A percentile compares a stretch with the other conserved stretches of the same genome.
These are phyloP conservation scores for Amphibalanus amphitrite DNA, from an alignment of 1,140 invertebrate species.

Conservation along the genomic window DNA sequence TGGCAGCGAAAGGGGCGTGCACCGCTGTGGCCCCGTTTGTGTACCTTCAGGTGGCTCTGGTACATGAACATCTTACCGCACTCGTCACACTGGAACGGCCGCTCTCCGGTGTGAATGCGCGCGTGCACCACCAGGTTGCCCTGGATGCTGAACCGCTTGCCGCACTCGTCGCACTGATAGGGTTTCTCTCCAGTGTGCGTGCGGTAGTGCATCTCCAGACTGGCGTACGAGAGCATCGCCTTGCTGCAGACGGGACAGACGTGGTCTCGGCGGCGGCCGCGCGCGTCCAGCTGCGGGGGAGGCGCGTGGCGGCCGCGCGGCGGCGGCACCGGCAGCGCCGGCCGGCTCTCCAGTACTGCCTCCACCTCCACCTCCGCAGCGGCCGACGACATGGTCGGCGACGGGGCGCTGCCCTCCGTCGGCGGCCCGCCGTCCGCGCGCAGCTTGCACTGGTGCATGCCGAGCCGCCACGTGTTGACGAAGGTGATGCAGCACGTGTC, in stretches of 20 bases:
- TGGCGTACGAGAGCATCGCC: conserved; percentile 15
- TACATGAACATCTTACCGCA: conserved; percentile 30
- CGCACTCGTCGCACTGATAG: conserved; percentile 85
- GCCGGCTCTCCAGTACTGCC: too few relatives aligned
- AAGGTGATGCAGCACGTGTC: background rate
- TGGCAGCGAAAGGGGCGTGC: conserved; percentile 37
- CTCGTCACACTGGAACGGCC: conserved; percentile 31
- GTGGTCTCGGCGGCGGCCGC: conserved; percentile 10
- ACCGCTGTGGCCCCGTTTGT: conserved; percentile 14
- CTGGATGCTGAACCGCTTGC: conserved; percentile 37
- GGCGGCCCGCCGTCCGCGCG: too few relatives aligned
- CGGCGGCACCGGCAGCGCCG: background rate
- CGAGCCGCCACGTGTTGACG: background rate
- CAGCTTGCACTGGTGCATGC: background rate
- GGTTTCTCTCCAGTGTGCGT: conserved; percentile 96
- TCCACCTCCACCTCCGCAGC: background rate
- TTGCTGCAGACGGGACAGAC: conserved; percentile 13
- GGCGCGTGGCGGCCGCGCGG: background rate
- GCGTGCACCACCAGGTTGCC: conserved; percentile 20
- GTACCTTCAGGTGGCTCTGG: conserved; percentile 28
- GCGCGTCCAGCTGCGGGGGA: too few relatives aligned
- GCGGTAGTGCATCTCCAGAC: conserved; percentile 46
- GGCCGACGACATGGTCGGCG: too few relatives aligned
- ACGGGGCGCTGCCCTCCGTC: too few relatives aligned
- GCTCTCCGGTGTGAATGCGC: conserved; percentile 26